A percentile compares a stretch with the other conserved stretches of the same genome.
These are phyloP conservation scores for Nylanderia fulva DNA, from an alignment of 1,140 invertebrate genomes.

Conservation along the genomic window DNA sequence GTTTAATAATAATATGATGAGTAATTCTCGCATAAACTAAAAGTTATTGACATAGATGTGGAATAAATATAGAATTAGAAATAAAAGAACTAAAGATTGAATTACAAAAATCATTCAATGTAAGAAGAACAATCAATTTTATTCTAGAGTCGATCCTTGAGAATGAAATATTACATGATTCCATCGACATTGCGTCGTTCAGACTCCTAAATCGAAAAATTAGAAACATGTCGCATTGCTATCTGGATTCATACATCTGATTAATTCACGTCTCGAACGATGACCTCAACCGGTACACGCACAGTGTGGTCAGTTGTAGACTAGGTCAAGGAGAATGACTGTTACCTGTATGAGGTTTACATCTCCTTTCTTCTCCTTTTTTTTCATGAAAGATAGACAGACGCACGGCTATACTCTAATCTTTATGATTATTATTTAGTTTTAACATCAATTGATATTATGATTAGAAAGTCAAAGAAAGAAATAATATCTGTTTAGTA, in stretches of 20 bases:
- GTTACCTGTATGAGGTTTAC: conserved; percentile 55
- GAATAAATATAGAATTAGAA: background rate
- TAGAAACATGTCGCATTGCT: conserved; percentile 25
- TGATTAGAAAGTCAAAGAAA: background rate
- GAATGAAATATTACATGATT: conserved; percentile 14
- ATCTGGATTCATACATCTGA: conserved; percentile 25
- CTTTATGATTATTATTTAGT: conserved; percentile 41
- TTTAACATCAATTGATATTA: background rate
- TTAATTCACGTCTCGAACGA: conserved; percentile 72
- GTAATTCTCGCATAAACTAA: background rate
- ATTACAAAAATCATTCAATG: background rate
- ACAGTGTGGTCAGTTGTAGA: conserved; percentile 57
- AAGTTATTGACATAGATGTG: background rate
- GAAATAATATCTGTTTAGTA: background rate
- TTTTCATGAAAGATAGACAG: conserved; percentile 52
- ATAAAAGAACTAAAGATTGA: background rate
- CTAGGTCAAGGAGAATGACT: conserved; percentile 75
- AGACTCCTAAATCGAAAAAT: conserved; percentile 49
- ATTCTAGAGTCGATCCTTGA: conserved; percentile 39
- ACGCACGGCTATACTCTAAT: conserved; percentile 9
- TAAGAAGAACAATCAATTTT: background rate
- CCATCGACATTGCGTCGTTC: background rate
- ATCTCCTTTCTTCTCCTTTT: conserved; percentile 10
- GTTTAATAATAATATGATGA: background rate
- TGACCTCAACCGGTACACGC: conserved; percentile 43